Conservation (phyloP, 1,140 invertebrate species). For the Apocrypta bakeri region DNA sequence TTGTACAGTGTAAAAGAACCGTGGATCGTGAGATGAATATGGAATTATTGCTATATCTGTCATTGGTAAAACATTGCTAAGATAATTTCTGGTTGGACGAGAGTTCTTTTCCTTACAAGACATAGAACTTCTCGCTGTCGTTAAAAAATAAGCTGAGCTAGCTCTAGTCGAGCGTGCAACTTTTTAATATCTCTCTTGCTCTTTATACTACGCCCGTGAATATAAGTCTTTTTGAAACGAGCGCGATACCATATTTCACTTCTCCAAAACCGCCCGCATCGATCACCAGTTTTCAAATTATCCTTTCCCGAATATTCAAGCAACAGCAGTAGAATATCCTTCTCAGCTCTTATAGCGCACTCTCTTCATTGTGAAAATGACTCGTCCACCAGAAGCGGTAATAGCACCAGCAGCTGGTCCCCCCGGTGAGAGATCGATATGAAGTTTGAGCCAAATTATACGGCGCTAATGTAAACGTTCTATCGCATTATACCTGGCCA, state of each 20-base stretch:
- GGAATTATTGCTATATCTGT: not conserved
- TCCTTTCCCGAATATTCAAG: not conserved
- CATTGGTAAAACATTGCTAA: not conserved
- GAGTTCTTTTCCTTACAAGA: not conserved
- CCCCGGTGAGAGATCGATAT: constrained; percentile 55
- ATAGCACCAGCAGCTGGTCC: constrained; percentile 42
- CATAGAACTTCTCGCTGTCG: not conserved
- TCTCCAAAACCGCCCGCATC: not conserved
- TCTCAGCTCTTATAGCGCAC: too few relatives aligned
- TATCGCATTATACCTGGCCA: constrained; percentile 58
- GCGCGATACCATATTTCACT: not conserved
- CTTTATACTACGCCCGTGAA: not conserved
- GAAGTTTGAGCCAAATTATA: constrained; percentile 63
- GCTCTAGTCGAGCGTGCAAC: not conserved
- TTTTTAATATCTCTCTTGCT: not conserved
- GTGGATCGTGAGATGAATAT: not conserved
- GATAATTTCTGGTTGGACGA: not conserved
- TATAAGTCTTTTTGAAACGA: not conserved
- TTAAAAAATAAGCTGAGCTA: constrained; percentile 15
- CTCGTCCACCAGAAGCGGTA: constrained; percentile 51
- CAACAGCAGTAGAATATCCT: too few relatives aligned
- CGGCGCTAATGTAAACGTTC: constrained; percentile 66
- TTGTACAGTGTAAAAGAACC: too few relatives aligned
- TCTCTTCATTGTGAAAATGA: constrained; percentile 64
- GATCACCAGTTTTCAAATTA: not conserved